phyloP scores from a whole-genome alignment of 2,797 vertebrate genomes.

The Tauraco hartlaubi region DNA sequence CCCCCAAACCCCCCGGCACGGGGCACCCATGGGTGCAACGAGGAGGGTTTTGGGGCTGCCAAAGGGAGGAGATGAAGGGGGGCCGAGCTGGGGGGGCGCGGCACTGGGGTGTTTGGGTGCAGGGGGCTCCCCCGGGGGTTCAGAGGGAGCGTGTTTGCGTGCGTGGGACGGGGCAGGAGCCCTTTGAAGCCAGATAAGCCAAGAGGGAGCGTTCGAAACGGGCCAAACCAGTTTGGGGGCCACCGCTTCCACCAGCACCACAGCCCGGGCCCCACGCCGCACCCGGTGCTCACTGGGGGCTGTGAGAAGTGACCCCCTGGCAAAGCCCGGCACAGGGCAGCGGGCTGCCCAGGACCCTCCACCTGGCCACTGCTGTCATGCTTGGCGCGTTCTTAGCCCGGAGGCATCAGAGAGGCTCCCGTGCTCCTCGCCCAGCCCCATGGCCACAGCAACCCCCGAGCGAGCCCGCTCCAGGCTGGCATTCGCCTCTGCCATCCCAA shows the following conservation, averaged over 20 bases:
- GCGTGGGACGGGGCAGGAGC: slow-evolving; percentile 54
- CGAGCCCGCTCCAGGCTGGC: background rate
- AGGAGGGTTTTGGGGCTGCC: background rate
- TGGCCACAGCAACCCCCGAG: background rate
- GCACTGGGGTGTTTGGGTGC: background rate
- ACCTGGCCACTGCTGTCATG: fast-evolving
- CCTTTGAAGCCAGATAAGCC: slow-evolving; percentile 62
- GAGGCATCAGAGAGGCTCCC: background rate
- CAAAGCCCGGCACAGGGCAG: fast-evolving
- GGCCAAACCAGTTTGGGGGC: slow-evolving; percentile 51
- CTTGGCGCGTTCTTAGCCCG: fast-evolving
- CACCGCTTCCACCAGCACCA: background rate
- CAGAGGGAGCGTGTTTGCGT: background rate
- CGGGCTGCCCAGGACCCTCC: background rate
- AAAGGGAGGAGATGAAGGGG: background rate
- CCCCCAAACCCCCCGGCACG: fast-evolving
- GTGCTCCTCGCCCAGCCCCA: background rate
- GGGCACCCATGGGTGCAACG: background rate
- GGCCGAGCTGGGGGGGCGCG: background rate
- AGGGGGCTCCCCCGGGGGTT: background rate
- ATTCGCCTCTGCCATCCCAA: fast-evolving
- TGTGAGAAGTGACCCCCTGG: fast-evolving
- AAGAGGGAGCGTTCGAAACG: slow-evolving; percentile 36
- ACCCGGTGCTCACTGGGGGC: fast-evolving
- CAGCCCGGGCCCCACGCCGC: background rate